Evolutionary conservation across 2,113 vertebrate species (phyloP), one percentile per base, ranked within the genome.

Genomic region (Otis tarda): DNA sequence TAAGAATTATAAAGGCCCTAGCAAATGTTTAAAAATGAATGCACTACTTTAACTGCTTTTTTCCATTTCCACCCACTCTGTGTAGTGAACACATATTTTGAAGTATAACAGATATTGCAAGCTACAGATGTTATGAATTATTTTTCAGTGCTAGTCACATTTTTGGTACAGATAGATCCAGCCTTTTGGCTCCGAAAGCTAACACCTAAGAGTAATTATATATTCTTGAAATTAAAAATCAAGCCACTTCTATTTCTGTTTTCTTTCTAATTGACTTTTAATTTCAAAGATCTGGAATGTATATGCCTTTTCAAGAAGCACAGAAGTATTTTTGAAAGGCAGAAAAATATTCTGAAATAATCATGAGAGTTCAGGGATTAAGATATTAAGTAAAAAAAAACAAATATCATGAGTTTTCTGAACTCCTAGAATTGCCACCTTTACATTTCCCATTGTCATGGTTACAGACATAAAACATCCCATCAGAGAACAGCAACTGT

Each of bases 101-200:
- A 67, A 94, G 45, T 39, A 59, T 37, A 91, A 87, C 0, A 5
- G 74, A 82, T 84, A 91, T 69, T 91, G 53, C 45, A 93, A 94
- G 35, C 27, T 91, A 82, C 94, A 97, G 57, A 86, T 95, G 87
- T 87, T 95, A 91, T 17, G 16, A 91, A 95, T 97, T 93, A 96
- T 84, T 93, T 93, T 94, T 68, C 74, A 79, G 30, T 37, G 27
- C n/a, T 83, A 89, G 86, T 87, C 80, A 90, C 61, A 75, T 84
- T 91, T 93, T 95, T 81, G 53, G 49, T 90, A 61, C 31, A 81
- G 60, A 86, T 21, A 84, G 50, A 55, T 64, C 37, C 56, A 90
- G n/a, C 60, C 33, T 92, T 15, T 60, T 68, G 88, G 53, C 76
- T 94, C 76, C 27, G 64, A 75, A 74, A 85, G 19, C 21, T 90